These are phyloP conservation scores for Caenorhabditis sp. DNA, from an alignment of 2,888 invertebrate genomes.

Conservation along the genomic window DNA sequence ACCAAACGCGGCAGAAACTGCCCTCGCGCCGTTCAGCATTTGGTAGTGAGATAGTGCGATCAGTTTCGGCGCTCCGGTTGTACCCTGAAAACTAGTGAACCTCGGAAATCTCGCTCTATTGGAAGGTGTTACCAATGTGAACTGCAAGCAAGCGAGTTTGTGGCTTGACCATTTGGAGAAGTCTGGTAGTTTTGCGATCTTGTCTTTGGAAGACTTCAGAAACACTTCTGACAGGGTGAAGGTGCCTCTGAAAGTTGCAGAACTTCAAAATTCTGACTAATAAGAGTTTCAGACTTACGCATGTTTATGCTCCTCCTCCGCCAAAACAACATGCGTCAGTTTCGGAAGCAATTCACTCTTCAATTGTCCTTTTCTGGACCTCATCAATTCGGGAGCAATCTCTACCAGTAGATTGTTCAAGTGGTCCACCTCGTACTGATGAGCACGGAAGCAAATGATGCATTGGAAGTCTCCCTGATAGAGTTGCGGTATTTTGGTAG, in stretches of 20 bases:
- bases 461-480: constrained; percentile 84
- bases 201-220: constrained; percentile 73
- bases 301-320: constrained; percentile 82
- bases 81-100: constrained; percentile 72
- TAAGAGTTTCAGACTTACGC: constrained; percentile 69
- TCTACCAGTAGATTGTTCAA: constrained; percentile 74
- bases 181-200: constrained; percentile 77
- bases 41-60: constrained; percentile 81
- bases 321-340: constrained; percentile 84
- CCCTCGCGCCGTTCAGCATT: constrained; percentile 80
- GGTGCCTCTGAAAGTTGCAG: constrained; percentile 74
- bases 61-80: constrained; percentile 79
- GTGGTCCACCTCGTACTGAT: constrained; percentile 70
- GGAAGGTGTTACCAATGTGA: constrained; percentile 73
- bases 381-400: constrained; percentile 77
- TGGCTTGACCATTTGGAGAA: constrained; percentile 79
- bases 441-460: constrained; percentile 83
- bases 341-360: constrained; percentile 83
- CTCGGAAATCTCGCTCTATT: too few relatives aligned
- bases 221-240: constrained; percentile 81
- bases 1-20: constrained; percentile 78
- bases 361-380: constrained; percentile 71
- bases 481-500: not conserved
- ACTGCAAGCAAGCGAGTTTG: constrained; percentile 79
- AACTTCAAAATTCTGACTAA: too few relatives aligned